Percentiles rank a stretch among this genome's conserved stretches.
phyloP scores from a whole-genome alignment of 1,140 invertebrate genomes.

The Calliopsis andreniformis region DNA sequence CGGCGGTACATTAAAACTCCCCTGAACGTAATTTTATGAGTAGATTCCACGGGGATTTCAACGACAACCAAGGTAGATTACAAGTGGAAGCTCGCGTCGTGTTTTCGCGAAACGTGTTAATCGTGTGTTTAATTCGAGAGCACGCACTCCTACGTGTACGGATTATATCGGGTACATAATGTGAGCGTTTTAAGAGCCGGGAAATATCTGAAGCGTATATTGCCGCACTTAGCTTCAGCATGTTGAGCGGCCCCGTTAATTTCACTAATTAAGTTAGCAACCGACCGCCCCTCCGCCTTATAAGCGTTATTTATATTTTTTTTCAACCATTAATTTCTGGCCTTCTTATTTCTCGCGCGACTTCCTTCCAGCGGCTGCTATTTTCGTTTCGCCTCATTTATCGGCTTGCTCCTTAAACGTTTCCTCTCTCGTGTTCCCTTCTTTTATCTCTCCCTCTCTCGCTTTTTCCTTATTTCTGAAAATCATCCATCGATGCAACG shows the following conservation, averaged over 20 bases:
- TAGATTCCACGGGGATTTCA: neutral
- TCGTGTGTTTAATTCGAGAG: slow-evolving; percentile 60
- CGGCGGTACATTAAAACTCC: too few species aligned
- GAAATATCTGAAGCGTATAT: slow-evolving; percentile 62
- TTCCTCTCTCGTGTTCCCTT: neutral
- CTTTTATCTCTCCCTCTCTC: neutral
- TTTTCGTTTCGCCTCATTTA: slow-evolving; percentile 37
- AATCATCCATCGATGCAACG: neutral
- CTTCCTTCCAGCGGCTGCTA: slow-evolving; percentile 44
- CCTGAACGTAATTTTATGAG: too few species aligned
- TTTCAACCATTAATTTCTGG: slow-evolving; percentile 53
- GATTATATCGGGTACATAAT: slow-evolving; percentile 65
- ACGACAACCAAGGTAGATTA: neutral
- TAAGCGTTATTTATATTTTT: slow-evolving; percentile 68
- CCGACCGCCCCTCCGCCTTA: slow-evolving; percentile 56
- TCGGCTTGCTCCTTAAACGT: slow-evolving; percentile 21
- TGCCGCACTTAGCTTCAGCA: slow-evolving; percentile 68
- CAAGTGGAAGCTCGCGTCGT: slow-evolving; percentile 24
- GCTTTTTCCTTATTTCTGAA: slow-evolving; percentile 25
- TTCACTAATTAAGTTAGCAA: slow-evolving; percentile 80
- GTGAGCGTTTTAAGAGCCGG: slow-evolving; percentile 63
- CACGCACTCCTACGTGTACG: slow-evolving; percentile 43
- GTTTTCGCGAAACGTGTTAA: slow-evolving; percentile 67
- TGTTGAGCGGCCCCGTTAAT: slow-evolving; percentile 77
- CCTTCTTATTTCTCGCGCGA: slow-evolving; percentile 51